phyloP scores from a whole-genome alignment of 2,113 vertebrate genomes.

The Labeo catla region DNA sequence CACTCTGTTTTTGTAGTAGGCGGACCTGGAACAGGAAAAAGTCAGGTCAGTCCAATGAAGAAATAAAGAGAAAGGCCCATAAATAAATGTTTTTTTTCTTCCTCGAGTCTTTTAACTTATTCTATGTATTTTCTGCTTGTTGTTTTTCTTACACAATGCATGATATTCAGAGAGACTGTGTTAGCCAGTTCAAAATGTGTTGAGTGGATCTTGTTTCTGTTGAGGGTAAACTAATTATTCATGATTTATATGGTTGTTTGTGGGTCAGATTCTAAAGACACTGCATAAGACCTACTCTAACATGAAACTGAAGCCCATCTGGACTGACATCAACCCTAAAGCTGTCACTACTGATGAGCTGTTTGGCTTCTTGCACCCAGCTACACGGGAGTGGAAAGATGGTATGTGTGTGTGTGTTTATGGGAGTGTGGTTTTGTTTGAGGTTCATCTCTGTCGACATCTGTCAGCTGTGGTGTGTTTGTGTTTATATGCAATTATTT shows the following conservation, averaged over 20 bases:
- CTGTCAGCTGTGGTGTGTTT: background rate
- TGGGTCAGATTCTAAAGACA: slow-evolving; percentile 75
- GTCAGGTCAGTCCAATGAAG: slow-evolving; percentile 65
- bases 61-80: background rate
- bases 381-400: slow-evolving; percentile 79
- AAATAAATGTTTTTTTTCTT: background rate
- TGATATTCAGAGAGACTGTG: background rate
- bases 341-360: slow-evolving; percentile 76
- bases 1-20: slow-evolving; percentile 79
- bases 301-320: slow-evolving; percentile 75
- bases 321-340: slow-evolving; percentile 77
- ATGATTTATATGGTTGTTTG: background rate
- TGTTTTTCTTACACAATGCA: background rate
- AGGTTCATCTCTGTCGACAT: background rate
- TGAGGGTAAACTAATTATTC: background rate
- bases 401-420: slow-evolving; percentile 66
- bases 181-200: background rate
- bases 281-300: slow-evolving; percentile 72
- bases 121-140: background rate
- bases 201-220: background rate
- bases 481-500: background rate
- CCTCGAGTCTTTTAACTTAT: background rate
- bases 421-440: background rate
- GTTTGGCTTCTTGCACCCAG: slow-evolving; percentile 78
- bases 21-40: slow-evolving; percentile 80